Evolutionary conservation across 2,113 vertebrate genomes (phyloP).

Genomic region (Octodon degus): DNA sequence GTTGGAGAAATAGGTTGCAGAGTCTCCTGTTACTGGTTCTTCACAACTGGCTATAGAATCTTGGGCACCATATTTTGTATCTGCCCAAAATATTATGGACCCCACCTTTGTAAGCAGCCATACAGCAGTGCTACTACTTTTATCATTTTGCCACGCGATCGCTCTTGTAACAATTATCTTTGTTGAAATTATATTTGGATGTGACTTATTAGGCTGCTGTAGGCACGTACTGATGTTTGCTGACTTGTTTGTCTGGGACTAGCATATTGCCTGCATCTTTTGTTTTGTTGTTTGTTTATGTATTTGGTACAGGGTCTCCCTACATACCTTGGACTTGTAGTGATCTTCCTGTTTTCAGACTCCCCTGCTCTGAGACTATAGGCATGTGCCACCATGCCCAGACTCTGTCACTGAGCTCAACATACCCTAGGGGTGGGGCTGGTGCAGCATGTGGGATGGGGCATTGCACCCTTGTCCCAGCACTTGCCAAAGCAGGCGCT

Average conservation of each 20-base stretch:
- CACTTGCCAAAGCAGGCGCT: no score
- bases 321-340: no score
- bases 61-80: not conserved
- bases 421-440: no score
- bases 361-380: no score
- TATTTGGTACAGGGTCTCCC: no score
- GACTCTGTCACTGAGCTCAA: no score
- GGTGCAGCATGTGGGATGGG: no score
- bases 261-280: not conserved
- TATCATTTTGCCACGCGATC: conserved; percentile 54
- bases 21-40: not conserved
- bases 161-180: conserved; percentile 35
- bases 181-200: conserved; percentile 59
- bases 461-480: no score
- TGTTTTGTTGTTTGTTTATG: no score
- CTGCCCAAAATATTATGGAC: conserved; percentile 3
- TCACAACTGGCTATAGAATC: not conserved
- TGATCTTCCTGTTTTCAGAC: no score
- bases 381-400: no score
- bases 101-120: not conserved
- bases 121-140: conserved; percentile 8
- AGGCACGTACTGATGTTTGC: conserved; percentile 19
- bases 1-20: not conserved
- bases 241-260: conserved; percentile 50
- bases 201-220: not conserved